These are phyloP conservation scores for Drosophila colorata DNA, from an alignment of 2,888 invertebrate genomes.

Conservation along the genomic window DNA sequence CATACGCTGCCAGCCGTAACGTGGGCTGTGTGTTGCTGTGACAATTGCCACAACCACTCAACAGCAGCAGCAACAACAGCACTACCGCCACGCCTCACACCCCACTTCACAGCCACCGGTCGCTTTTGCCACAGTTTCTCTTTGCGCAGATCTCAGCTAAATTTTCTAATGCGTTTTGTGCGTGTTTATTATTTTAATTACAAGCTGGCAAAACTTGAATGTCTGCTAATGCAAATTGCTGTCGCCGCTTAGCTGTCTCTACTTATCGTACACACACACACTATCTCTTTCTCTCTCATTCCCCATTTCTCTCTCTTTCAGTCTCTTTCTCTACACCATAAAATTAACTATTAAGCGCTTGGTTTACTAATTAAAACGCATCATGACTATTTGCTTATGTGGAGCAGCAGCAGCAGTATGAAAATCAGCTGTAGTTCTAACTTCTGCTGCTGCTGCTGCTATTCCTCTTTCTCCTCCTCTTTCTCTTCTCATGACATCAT, in stretches of 20 bases:
- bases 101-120: not conserved
- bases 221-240: slow-evolving; percentile 66
- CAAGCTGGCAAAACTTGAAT: slow-evolving; percentile 63
- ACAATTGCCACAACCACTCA: slow-evolving; percentile 39
- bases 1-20: slow-evolving; percentile 11
- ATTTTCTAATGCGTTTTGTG: slow-evolving; percentile 78
- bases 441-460: not conserved
- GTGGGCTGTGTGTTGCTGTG: slow-evolving; percentile 17
- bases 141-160: slow-evolving; percentile 50
- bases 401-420: not conserved
- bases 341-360: slow-evolving; percentile 72
- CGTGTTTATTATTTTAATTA: slow-evolving; percentile 81
- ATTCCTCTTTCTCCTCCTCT: not conserved
- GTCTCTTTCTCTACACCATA: slow-evolving; percentile 3
- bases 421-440: slow-evolving; percentile 3
- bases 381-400: slow-evolving; percentile 69
- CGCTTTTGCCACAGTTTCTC: slow-evolving; percentile 11
- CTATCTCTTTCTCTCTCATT: too few relatives aligned
- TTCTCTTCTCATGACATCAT: slow-evolving; percentile 22
- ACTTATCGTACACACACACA: not conserved
- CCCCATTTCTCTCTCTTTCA: not conserved
- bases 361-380: slow-evolving; percentile 71
- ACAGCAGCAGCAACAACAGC: slow-evolving; percentile 26
- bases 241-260: slow-evolving; percentile 24
- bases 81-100: not conserved